Evolutionary conservation across 2,113 vertebrate genomes (phyloP).

Genomic region (Spea bombifrons): DNA sequence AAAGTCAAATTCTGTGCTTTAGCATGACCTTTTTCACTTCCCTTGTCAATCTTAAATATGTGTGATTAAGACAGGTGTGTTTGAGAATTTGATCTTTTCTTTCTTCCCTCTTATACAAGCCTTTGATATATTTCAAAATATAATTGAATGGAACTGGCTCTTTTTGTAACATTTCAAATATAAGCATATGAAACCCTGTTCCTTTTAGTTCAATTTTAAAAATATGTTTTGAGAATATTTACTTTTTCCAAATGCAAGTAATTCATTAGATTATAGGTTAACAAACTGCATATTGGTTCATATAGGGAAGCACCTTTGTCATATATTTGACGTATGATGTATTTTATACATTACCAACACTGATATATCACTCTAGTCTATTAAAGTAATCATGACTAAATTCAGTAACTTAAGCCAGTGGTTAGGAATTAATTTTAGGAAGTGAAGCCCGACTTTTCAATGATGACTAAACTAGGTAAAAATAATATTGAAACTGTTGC

Average conservation of each 20-base stretch:
- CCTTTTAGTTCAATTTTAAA: conserved; percentile 2
- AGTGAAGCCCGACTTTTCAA: too few relatives aligned
- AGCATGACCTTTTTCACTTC: conserved; percentile 37
- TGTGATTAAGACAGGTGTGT: conserved; percentile 38
- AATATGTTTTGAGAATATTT: conserved; percentile 47
- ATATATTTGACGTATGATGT: not conserved
- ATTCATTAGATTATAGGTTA: not conserved
- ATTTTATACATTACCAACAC: too few relatives aligned
- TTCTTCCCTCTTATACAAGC: conserved; percentile 29
- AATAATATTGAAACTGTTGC: too few relatives aligned
- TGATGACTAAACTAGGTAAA: too few relatives aligned
- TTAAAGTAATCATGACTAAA: too few relatives aligned
- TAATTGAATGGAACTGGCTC: conserved; percentile 32
- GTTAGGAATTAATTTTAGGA: too few relatives aligned
- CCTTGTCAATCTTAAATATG: conserved; percentile 44
- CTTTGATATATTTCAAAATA: conserved; percentile 39
- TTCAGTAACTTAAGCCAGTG: too few relatives aligned
- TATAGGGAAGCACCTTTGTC: not conserved
- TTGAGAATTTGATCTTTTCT: conserved; percentile 41
- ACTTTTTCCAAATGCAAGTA: not conserved
- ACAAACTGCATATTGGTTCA: not conserved
- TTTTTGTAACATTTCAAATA: conserved; percentile 31
- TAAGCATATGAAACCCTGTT: conserved; percentile 33
- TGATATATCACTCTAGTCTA: too few relatives aligned
- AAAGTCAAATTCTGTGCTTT: conserved; percentile 44